Percentiles rank a stretch among this genome's conserved stretches.
phyloP scores from a whole-genome alignment of 2,797 vertebrate species.

The Euphonia xanthogaster region DNA sequence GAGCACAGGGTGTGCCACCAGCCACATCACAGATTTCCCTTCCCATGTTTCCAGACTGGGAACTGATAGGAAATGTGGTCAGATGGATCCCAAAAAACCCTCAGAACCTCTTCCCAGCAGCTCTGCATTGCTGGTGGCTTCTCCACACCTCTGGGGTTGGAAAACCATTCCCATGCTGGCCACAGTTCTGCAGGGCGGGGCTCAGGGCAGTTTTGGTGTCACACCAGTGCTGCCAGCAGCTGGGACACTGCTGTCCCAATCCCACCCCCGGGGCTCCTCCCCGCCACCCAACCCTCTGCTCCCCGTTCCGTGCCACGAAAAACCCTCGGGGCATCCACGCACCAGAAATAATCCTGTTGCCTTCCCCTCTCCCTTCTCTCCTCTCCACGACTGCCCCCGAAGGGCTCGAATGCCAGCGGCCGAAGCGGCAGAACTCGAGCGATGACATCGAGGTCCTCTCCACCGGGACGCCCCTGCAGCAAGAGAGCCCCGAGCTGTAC shows the following conservation, averaged over 20 bases:
- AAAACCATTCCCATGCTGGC: too few relatives aligned
- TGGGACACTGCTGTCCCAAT: background rate
- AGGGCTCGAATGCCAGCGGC: constrained; percentile 94
- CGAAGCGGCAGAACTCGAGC: constrained; percentile 89
- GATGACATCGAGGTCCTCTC: constrained; percentile 92
- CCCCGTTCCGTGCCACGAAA: accelerated
- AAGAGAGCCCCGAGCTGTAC: constrained; percentile 94
- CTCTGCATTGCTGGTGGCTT: accelerated
- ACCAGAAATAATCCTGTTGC: background rate
- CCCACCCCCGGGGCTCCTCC: accelerated
- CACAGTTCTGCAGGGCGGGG: background rate
- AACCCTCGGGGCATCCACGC: accelerated
- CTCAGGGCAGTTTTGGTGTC: background rate
- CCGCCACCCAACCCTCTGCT: background rate
- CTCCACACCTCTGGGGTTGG: background rate
- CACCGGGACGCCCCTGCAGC: constrained; percentile 82
- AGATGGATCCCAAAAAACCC: background rate
- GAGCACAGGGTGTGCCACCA: background rate
- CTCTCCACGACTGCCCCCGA: background rate
- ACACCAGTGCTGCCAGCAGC: background rate
- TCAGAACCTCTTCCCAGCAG: background rate
- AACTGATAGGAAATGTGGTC: background rate
- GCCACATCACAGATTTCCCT: background rate
- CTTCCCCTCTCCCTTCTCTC: background rate
- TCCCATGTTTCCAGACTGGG: background rate